phyloP scores from a whole-genome alignment of 2,797 vertebrate species.

The Rhinoraja longicauda region DNA sequence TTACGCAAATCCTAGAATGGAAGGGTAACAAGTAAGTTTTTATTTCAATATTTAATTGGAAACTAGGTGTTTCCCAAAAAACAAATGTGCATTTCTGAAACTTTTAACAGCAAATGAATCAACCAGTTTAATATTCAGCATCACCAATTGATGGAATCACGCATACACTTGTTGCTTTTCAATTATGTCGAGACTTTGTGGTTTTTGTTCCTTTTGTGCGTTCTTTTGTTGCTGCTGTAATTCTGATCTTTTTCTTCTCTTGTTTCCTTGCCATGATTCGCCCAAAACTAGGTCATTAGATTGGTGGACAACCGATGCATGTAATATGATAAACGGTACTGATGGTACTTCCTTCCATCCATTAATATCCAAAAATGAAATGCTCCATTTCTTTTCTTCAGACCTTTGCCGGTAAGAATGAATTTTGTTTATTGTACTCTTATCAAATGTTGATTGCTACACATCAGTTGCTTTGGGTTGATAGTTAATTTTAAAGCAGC shows the following conservation, averaged over 20 bases:
- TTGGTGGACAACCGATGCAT: slow-evolving; percentile 78
- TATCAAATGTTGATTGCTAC: not conserved
- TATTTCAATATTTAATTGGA: not conserved
- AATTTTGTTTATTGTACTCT: not conserved
- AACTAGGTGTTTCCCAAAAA: too few species aligned
- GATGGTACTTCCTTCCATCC: slow-evolving; percentile 85
- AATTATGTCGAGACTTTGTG: not conserved
- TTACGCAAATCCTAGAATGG: slow-evolving; percentile 80
- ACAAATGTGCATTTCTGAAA: too few species aligned
- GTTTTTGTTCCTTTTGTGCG: not conserved
- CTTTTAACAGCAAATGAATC: too few species aligned
- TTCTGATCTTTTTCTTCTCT: not conserved
- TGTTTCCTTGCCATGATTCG: not conserved
- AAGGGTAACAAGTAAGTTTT: slow-evolving; percentile 70
- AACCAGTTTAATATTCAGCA: too few species aligned
- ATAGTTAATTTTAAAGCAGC: not conserved
- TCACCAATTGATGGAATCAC: not conserved
- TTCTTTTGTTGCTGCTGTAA: not conserved
- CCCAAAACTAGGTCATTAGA: slow-evolving; percentile 59
- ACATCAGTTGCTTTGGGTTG: too few species aligned
- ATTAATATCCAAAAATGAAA: slow-evolving; percentile 69
- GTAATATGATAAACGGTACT: slow-evolving; percentile 98
- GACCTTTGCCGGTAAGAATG: slow-evolving; percentile 84
- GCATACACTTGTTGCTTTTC: too few species aligned
- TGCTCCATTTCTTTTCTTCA: slow-evolving; percentile 81